Evolutionary conservation across 2,888 invertebrate genomes (phyloP).

Genomic region (Mystacides longicornis): DNA sequence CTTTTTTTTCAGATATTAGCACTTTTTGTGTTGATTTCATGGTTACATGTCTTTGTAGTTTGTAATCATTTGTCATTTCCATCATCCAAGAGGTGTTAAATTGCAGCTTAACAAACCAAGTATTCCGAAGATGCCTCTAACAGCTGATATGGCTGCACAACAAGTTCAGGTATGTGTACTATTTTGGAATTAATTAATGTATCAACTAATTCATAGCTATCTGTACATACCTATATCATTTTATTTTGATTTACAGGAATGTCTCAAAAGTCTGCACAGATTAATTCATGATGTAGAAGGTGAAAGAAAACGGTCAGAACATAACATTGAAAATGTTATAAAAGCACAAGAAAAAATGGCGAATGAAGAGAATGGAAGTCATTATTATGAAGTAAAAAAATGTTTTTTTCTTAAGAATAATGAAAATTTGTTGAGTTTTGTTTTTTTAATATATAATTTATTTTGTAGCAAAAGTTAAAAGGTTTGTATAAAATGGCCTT

Average conservation of each 20-base stretch:
- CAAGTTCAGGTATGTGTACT: slow-evolving; percentile 48
- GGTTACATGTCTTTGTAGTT: slow-evolving; percentile 47
- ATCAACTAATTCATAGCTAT: not conserved
- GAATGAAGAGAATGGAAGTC: slow-evolving; percentile 45
- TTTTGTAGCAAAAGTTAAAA: slow-evolving; percentile 55
- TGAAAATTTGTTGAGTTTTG: too few relatives aligned
- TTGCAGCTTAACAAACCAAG: too few relatives aligned
- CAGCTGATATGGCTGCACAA: slow-evolving; percentile 69
- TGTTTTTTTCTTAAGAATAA: slow-evolving; percentile 6
- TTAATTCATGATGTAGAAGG: slow-evolving; percentile 75
- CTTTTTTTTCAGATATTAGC: slow-evolving; percentile 18
- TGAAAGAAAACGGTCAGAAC: slow-evolving; percentile 72
- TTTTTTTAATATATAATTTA: slow-evolving; percentile 8
- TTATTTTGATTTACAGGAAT: slow-evolving; percentile 50
- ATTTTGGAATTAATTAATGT: not conserved
- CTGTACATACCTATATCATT: not conserved
- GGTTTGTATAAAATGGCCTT: slow-evolving; percentile 72
- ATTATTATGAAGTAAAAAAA: slow-evolving; percentile 24
- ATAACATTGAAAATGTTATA: slow-evolving; percentile 68
- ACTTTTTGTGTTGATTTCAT: slow-evolving; percentile 40
- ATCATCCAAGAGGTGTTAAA: not conserved
- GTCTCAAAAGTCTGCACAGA: slow-evolving; percentile 67
- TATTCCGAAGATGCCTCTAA: slow-evolving; percentile 57
- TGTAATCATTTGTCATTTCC: slow-evolving; percentile 31
- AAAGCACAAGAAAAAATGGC: slow-evolving; percentile 64